Evolutionary conservation across 1,140 invertebrate species (phyloP), one percentile per base, ranked within the genome.

Genomic region (Lasioglossum albipes): DNA sequence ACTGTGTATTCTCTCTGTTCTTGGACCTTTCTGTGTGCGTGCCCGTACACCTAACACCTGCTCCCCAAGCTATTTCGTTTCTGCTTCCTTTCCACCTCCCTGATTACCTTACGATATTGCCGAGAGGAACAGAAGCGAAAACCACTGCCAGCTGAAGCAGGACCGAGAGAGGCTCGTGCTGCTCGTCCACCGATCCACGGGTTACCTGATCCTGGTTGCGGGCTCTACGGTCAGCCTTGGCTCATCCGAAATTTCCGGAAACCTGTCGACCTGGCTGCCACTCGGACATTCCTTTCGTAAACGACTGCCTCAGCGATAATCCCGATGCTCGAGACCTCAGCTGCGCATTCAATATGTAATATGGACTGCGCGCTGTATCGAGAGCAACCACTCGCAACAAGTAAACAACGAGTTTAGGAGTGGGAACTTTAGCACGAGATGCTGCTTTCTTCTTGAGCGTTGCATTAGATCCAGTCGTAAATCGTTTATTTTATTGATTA

Each of bases 151-250:
- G 45, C 12, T 9, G 49, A 31, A 36, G 27, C 20, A 79, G 73
- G 36, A 76, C 20, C 45, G 57, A 45, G 22, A 69, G 57, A 74
- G 81, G 81, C 86, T 85, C 84, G 84, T 87, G 85, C 84, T 81
- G 31, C 67, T 59, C 57, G 64, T 52, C 31, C 65, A 69, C 3
- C 69, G 77, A 75, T 52, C 45, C 18, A 42, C 41, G 7, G 54
- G 79, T 80, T 80, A 80, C 65, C n/a, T 69, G 72, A 75, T 68
- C 79, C 20, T 12, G 45, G 45, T 20, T 66, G 52, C 57, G 9
- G 42, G 45, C 16, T 62, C 68, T 68, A 75, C 7, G 57, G 42
- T 69, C 45, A 75, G n/a, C 65, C 54, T 52, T 52, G 71, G 42
- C 36, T 66, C 22, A 7, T 64, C 59, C 31, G 9, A 79, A 75